These are phyloP conservation scores for Tokudaia tokunoshimensis DNA, from an alignment of 2,797 vertebrate species.

Conservation along the genomic window DNA sequence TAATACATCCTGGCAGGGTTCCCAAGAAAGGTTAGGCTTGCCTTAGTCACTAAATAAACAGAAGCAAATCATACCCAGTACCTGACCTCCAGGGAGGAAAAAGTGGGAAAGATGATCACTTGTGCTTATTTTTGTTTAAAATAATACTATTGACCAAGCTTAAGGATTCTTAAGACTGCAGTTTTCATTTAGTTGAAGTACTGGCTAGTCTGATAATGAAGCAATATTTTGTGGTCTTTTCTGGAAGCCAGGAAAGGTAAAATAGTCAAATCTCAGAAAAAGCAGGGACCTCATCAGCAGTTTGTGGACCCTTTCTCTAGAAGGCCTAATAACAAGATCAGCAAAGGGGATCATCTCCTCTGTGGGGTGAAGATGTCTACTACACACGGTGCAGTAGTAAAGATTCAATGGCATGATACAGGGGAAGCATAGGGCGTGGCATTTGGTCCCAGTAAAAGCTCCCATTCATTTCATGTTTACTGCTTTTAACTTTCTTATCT, in stretches of 20 bases:
- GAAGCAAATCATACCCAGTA: conserved; percentile 28
- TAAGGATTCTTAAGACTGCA: neutral
- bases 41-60: neutral
- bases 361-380: neutral
- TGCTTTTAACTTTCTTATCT: neutral
- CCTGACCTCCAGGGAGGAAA: neutral
- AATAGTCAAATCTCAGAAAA: conserved; percentile 32
- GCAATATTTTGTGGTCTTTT: neutral
- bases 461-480: neutral
- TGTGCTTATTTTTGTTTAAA: neutral
- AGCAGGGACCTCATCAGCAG: neutral
- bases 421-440: neutral
- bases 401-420: neutral
- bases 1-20: neutral
- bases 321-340: neutral
- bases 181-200: conserved; percentile 1
- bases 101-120: neutral
- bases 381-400: neutral
- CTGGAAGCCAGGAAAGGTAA: neutral
- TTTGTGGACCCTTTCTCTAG: neutral
- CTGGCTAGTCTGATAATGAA: neutral
- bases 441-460: neutral
- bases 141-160: neutral
- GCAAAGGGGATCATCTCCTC: neutral
- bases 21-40: neutral